Conservation (phyloP, 1,140 invertebrate genomes). For the Anadara kagoshimensis region DNA sequence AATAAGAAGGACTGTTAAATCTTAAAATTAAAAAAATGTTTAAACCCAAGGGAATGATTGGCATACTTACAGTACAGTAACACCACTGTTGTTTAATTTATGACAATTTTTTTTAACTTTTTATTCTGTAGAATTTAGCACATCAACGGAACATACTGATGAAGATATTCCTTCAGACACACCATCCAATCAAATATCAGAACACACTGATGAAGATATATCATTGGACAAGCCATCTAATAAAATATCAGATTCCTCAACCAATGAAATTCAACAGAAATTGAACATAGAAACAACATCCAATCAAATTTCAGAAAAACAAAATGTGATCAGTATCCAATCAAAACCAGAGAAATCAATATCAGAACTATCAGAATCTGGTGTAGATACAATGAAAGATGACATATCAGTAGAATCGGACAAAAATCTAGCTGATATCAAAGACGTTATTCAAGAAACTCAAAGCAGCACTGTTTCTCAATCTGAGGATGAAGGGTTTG, state of each 20-base stretch:
- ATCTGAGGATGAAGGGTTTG: constrained; percentile 5
- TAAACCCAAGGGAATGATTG: too few species aligned
- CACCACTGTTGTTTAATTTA: too few species aligned
- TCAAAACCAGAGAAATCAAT: not conserved
- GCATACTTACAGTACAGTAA: too few species aligned
- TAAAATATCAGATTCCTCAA: constrained; percentile 15
- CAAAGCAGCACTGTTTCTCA: too few species aligned
- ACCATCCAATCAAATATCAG: constrained; percentile 12
- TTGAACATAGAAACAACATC: constrained; percentile 3
- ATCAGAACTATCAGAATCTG: not conserved
- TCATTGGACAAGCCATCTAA: not conserved
- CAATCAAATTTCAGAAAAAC: not conserved
- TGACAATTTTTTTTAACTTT: too few species aligned
- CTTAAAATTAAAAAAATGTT: too few species aligned
- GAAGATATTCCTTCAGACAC: constrained; percentile 5
- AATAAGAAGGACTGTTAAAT: too few species aligned
- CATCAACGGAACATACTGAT: constrained; percentile 10
- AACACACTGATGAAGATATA: not conserved
- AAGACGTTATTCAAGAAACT: too few species aligned
- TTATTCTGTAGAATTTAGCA: too few species aligned
- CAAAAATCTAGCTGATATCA: too few species aligned
- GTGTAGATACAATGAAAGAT: constrained; percentile 2
- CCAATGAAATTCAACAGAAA: too few species aligned
- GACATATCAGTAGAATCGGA: constrained; percentile 6
- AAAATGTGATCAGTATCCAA: not conserved